A percentile compares a stretch with the other conserved stretches of the same genome.
phyloP scores from a whole-genome alignment of 2,888 invertebrate genomes.

The Petrolisthes cinctipes region DNA sequence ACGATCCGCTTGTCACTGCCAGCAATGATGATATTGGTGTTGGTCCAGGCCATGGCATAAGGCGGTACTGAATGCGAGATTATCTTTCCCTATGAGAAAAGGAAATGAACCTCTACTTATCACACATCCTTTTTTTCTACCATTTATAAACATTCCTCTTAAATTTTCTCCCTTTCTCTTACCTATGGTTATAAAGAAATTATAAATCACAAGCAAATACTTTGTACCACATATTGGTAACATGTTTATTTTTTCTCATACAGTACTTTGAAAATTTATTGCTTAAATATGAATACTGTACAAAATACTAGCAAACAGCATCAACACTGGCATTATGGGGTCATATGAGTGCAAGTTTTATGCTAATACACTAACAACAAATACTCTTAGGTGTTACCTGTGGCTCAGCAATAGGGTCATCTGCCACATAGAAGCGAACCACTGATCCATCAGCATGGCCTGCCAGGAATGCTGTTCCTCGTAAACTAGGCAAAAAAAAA shows the following conservation, averaged over 20 bases:
- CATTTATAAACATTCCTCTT: no score
- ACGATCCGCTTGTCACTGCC: slow-evolving; percentile 92
- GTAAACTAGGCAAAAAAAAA: slow-evolving; percentile 72
- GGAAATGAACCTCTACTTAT: no score
- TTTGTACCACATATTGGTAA: no score
- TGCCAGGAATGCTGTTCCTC: slow-evolving; percentile 86
- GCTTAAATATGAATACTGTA: background rate
- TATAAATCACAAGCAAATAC: no score
- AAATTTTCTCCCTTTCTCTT: no score
- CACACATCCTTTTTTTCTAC: background rate
- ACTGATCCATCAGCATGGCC: slow-evolving; percentile 93
- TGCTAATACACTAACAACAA: background rate
- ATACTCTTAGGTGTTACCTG: slow-evolving; percentile 69
- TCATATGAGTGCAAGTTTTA: background rate
- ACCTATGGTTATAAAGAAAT: no score
- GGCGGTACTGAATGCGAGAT: slow-evolving; percentile 82
- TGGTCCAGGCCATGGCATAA: slow-evolving; percentile 86
- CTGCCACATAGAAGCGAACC: slow-evolving; percentile 79
- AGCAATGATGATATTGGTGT: slow-evolving; percentile 81
- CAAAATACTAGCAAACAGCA: background rate
- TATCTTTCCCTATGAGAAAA: slow-evolving; percentile 71
- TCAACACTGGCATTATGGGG: no score
- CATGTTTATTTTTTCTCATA: no score
- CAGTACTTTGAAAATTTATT: no score
- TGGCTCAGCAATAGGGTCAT: slow-evolving; percentile 73